Evolutionary conservation across 2,888 invertebrate genomes (phyloP), one percentile per base, ranked within the genome.

Genomic region (Erebia aethiops): DNA sequence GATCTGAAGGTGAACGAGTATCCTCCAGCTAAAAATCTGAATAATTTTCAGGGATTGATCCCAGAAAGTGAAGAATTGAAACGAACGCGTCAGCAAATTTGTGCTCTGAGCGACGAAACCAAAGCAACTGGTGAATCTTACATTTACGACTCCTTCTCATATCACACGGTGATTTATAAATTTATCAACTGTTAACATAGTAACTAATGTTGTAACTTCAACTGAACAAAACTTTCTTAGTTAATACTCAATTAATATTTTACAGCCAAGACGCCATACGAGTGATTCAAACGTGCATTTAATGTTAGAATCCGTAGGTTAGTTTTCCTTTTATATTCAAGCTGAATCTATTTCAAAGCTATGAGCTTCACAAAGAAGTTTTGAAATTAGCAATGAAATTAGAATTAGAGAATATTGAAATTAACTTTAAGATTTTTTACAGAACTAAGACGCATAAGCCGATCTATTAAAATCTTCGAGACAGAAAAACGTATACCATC

Each of bases 21-120:
- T 14, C 5, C 4, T 49, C 13, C 49, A 49, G 49, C 14, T 8
- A 52, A 52, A 52, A 9, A 0, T 52, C 16, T 16, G 16, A 52
- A 52, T 52, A 16, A 52, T 58, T 57, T 46, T 21, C 69, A 88
- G 89, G 89, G 88, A 56, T 76, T 88, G 0, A 77, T 81, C 14
- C 75, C 77, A 13, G 87, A 87, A 56, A 82, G 81, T 10, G 78
- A 81, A 57, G 84, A 80, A 9, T 49, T 84, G 26, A 86, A 81
- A 65, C 81, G 80, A 2, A 84, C 81, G 0, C 84, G 84, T 1
- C 75, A 80, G 10, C 86, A 85, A 71, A 88, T 89, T 43, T 73
- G 78, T 49, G 82, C 82, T 1, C 62, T 87, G 8, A 83, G 82
- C 26, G 84, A 81, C 0, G 88, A 88, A 74, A 78, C 84, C 9